Evolutionary conservation across 2,888 invertebrate genomes (phyloP).

Genomic region (Anaspis maculata): DNA sequence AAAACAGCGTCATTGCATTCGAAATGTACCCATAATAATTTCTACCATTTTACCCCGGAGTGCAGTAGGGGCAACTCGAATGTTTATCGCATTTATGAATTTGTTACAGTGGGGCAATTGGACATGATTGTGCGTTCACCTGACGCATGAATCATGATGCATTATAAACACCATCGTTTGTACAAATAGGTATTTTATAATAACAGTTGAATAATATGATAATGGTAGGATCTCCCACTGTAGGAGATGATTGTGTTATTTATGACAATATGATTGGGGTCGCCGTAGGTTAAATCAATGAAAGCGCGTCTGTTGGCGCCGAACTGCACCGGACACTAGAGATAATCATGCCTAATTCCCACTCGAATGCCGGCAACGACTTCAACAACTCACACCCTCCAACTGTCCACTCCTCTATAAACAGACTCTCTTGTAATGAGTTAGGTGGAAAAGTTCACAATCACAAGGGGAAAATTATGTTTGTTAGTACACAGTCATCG

Average conservation of each 20-base stretch:
- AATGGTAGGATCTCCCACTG: constrained; percentile 1
- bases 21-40: not conserved
- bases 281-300: constrained; percentile 30
- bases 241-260: constrained; percentile 24
- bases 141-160: too few species aligned
- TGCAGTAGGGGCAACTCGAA: too few species aligned
- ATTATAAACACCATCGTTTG: constrained; percentile 4
- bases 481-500: too few species aligned
- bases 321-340: constrained; percentile 26
- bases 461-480: too few species aligned
- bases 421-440: constrained; percentile 10
- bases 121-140: constrained; percentile 1
- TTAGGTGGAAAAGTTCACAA: constrained; percentile 9
- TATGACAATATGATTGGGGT: constrained; percentile 28
- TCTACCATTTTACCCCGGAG: not conserved
- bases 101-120: too few species aligned
- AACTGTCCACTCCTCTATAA: constrained; percentile 7
- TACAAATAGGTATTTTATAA: constrained; percentile 6
- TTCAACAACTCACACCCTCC: constrained; percentile 8
- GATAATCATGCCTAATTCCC: constrained; percentile 31
- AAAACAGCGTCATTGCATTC: not conserved
- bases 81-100: too few species aligned
- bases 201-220: constrained; percentile 4
- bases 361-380: constrained; percentile 19
- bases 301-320: constrained; percentile 22